A percentile compares a stretch with the other conserved stretches of the same genome.
These are phyloP conservation scores for Hydropotes inermis DNA, from an alignment of 2,113 vertebrate species.

Conservation along the genomic window DNA sequence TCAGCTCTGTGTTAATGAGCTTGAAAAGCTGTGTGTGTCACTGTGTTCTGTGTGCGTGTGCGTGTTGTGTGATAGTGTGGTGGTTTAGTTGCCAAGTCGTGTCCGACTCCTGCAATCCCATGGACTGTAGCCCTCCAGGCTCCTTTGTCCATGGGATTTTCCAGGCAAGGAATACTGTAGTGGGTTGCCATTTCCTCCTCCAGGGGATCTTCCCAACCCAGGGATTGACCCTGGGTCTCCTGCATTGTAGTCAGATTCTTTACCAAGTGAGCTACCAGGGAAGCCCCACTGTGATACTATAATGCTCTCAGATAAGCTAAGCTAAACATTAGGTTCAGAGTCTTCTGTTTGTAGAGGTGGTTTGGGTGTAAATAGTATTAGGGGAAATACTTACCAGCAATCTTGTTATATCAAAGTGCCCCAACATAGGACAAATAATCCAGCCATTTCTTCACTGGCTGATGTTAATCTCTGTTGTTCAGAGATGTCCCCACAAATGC, in stretches of 20 bases:
- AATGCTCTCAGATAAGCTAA: not conserved
- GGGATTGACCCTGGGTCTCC: not conserved
- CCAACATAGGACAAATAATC: not conserved
- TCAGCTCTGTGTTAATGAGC: slow-evolving; percentile 18
- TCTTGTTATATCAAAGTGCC: not conserved
- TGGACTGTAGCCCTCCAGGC: not conserved
- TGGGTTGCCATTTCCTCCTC: not conserved
- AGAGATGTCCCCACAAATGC: not conserved
- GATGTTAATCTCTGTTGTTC: slow-evolving; percentile 7
- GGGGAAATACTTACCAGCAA: slow-evolving; percentile 5
- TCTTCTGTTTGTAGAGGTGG: not conserved
- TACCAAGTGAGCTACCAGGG: rapidly evolving
- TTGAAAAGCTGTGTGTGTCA: not conserved
- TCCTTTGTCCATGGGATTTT: not conserved
- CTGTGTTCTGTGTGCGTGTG: not conserved
- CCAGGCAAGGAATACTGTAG: not conserved
- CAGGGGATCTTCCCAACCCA: not conserved
- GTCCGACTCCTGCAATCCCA: not conserved
- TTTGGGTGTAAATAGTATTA: slow-evolving; percentile 35
- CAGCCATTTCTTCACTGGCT: not conserved
- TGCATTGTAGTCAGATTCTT: not conserved
- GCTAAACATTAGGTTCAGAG: not conserved
- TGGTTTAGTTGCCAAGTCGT: not conserved
- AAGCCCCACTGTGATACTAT: not conserved
- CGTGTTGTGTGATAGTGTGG: not conserved